Base-by-base conservation (phyloP, 2,888 invertebrate species). In the Plagodis pulveraria region DNA sequence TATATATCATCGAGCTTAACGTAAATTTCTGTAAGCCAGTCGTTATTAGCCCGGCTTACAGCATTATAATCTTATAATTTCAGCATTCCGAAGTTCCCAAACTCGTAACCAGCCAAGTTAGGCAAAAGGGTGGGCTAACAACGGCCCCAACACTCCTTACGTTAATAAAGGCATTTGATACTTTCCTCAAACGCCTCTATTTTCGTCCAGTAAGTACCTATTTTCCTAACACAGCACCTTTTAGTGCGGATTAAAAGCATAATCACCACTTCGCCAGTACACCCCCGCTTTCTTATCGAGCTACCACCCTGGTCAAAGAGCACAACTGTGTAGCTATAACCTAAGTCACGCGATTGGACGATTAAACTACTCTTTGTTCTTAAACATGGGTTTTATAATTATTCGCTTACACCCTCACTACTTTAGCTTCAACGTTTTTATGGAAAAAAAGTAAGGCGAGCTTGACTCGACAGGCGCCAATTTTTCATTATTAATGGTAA, bases 231-330 rank as follows among this genome's bases (percentile, higher is more conserved):
- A 76, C 78, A 71, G 80, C 72, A 74, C 78, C 84, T 81, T 81
- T 82, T 79, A 80, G 73, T 70, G 78, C 77, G 82, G 81, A 87
- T 87, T 87, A 86, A 86, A 87, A 83, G 81, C 83, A 80, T 84
- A 86, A 87, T 86, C 80, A 84, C 79, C 74, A 56, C 56, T 45
- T 48, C 54, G 43, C 43, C 47, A 50, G 50, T 59, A 59, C 43
- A 52, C 51, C 60, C 56, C 41, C 55, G 41, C 71, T 74, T 74
- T 77, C 70, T 61, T 61, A 71, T 75, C 69, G 65, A 69, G 69
- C 73, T 72, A 77, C 74, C 73, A 70, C 74, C 73, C 65, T 63
- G 63, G 67, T 73, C 75, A 82, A 81, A 80, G 79, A 79, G 77
- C 77, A 72, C 77, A 75, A 73, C 67, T 56, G 48, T 49, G 56